Evolutionary conservation across 2,113 vertebrate genomes (phyloP).

Genomic region (Python bivittatus): DNA sequence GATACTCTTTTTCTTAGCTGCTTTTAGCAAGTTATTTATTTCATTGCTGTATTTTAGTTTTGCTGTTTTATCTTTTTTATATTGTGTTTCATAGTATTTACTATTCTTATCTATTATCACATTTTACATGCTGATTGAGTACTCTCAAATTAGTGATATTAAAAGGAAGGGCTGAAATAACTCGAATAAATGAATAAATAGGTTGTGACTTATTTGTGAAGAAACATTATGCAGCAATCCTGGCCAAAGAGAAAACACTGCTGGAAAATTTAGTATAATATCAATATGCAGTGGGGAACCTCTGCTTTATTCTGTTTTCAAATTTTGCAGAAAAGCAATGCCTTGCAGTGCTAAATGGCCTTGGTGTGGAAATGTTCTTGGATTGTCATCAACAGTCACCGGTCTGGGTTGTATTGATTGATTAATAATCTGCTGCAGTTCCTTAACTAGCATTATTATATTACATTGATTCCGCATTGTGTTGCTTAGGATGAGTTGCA

Average conservation of each 20-base stretch:
- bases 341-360: not conserved
- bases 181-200: not conserved
- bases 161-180: not conserved
- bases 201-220: not conserved
- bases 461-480: not conserved
- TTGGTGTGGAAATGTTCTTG: not conserved
- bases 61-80: not conserved
- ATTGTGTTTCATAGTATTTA: not conserved
- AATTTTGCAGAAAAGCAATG: not conserved
- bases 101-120: not conserved
- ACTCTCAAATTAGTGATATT: not conserved
- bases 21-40: not conserved
- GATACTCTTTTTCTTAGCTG: not conserved
- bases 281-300: not conserved
- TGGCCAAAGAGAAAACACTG: not conserved
- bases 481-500: accelerated
- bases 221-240: not conserved
- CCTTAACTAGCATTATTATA: accelerated
- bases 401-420: accelerated
- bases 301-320: not conserved
- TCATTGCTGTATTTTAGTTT: not conserved
- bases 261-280: not conserved
- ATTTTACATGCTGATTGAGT: not conserved
- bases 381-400: not conserved
- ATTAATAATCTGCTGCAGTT: accelerated